Evolutionary conservation across 2,797 vertebrate genomes (phyloP).

Genomic region (Erethizon dorsatum): DNA sequence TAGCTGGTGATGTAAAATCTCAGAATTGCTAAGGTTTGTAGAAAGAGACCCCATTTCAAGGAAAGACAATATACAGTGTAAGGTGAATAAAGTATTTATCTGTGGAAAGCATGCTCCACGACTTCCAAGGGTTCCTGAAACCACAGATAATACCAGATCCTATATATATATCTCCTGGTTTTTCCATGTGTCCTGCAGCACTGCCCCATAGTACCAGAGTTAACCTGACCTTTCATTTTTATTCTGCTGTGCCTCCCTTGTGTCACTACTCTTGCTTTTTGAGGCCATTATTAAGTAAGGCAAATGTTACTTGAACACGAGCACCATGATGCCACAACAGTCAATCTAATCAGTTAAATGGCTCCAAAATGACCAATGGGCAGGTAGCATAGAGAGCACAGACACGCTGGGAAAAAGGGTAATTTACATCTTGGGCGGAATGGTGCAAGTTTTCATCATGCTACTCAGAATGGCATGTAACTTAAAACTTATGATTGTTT

Average conservation of each 20-base stretch:
- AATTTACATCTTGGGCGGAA: neutral
- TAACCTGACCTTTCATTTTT: neutral
- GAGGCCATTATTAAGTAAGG: too few species aligned
- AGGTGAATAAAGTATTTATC: rapidly evolving
- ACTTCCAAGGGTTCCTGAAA: neutral
- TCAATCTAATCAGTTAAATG: neutral
- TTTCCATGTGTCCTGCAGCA: neutral
- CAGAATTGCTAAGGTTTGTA: neutral
- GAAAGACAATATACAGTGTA: neutral
- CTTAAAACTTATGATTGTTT: too few species aligned
- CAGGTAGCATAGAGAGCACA: neutral
- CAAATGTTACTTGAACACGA: neutral
- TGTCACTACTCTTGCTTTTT: neutral
- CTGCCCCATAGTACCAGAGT: neutral
- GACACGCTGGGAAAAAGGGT: neutral
- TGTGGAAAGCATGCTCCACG: neutral
- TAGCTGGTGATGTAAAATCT: neutral
- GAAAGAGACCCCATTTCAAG: neutral
- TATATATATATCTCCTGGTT: neutral
- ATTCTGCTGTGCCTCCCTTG: neutral
- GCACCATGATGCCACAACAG: too few species aligned
- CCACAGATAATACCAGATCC: neutral
- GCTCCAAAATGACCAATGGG: neutral
- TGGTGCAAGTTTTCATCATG: neutral
- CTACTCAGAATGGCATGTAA: neutral